These are phyloP conservation scores for Menura novaehollandiae DNA, from an alignment of 2,113 vertebrate species.

Conservation along the genomic window DNA sequence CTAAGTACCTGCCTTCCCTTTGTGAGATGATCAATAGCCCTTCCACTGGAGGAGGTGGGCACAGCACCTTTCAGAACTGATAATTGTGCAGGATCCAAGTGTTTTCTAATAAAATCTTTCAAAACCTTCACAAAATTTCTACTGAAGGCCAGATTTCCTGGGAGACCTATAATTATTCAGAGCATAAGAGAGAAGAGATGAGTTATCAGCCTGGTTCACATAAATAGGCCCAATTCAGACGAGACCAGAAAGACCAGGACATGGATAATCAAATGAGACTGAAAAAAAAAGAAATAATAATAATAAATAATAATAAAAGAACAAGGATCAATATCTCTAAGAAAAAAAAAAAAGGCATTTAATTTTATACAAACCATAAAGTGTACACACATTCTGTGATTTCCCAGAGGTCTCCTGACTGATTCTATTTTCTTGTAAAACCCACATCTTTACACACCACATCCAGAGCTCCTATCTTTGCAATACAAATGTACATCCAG, in stretches of 20 bases:
- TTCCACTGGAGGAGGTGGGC: conserved; percentile 53
- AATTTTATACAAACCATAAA: conserved; percentile 68
- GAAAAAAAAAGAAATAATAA: not conserved
- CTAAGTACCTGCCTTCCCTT: conserved; percentile 18
- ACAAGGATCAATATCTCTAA: conserved; percentile 55
- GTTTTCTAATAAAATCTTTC: conserved; percentile 69
- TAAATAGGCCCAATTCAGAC: conserved; percentile 7
- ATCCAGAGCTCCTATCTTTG: not conserved
- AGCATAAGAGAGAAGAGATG: not conserved
- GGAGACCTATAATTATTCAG: conserved; percentile 70
- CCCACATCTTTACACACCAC: not conserved
- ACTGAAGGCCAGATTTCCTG: conserved; percentile 55
- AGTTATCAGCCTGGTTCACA: conserved; percentile 23
- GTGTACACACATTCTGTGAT: conserved; percentile 62
- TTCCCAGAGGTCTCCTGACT: conserved; percentile 58
- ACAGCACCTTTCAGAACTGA: conserved; percentile 66
- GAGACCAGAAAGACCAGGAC: not conserved
- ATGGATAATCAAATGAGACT: conserved; percentile 39
- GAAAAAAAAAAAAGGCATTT: conserved; percentile 23
- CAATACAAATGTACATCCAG: not conserved
- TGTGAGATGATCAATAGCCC: conserved; percentile 67
- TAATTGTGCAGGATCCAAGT: conserved; percentile 65
- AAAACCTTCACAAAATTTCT: conserved; percentile 61
- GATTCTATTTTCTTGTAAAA: conserved; percentile 40
- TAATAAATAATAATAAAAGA: conserved; percentile 34